Evolutionary conservation across 2,113 vertebrate species (phyloP).

Genomic region (Lathamus discolor): DNA sequence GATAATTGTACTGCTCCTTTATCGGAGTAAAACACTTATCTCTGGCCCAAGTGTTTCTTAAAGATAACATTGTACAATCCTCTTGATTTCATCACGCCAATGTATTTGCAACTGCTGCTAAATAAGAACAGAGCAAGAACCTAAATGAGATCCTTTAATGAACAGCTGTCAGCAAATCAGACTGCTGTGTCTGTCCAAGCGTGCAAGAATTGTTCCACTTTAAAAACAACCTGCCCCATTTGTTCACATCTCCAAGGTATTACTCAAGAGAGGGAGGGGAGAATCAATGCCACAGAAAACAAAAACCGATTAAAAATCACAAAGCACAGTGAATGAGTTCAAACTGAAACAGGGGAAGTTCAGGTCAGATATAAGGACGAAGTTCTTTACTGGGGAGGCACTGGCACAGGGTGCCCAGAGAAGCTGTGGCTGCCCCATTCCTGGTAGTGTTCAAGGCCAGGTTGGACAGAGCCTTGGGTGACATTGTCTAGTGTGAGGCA

Average conservation of each 20-base stretch:
- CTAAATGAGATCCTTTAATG: background rate
- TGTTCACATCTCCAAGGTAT: background rate
- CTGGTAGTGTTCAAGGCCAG: background rate
- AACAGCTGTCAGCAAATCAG: background rate
- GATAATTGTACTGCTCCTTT: background rate
- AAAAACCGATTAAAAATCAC: background rate
- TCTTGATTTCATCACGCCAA: background rate
- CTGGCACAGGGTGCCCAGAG: background rate
- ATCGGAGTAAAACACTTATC: background rate
- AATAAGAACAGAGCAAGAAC: background rate
- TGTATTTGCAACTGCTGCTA: background rate
- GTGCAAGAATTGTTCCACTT: background rate
- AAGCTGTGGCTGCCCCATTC: background rate
- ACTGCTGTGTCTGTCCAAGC: background rate
- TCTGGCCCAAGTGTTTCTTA: background rate
- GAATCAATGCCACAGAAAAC: background rate
- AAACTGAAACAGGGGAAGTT: background rate
- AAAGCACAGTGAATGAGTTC: background rate
- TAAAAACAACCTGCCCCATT: background rate
- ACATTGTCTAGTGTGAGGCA: background rate
- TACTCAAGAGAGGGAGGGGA: background rate
- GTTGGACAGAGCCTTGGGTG: background rate
- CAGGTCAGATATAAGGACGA: background rate
- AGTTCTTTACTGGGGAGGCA: background rate
- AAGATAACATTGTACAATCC: background rate